Conservation (phyloP, 2,113 vertebrate species). For the Tapirus terrestris region DNA sequence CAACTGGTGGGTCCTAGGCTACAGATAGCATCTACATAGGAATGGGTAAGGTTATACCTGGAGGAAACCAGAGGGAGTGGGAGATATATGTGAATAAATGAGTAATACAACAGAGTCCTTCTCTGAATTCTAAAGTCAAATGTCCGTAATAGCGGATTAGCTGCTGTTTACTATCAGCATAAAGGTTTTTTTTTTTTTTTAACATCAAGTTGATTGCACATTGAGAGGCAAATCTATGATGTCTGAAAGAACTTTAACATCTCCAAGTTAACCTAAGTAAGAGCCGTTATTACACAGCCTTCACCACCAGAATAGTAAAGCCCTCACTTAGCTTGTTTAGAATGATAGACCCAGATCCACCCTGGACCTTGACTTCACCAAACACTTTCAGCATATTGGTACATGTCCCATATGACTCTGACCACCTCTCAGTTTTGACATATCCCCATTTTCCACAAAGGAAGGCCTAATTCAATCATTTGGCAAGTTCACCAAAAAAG, state of each 20-base stretch:
- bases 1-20: background rate
- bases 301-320: background rate
- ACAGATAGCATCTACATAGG: background rate
- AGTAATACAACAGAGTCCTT: background rate
- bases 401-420: background rate
- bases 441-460: background rate
- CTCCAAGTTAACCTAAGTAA: background rate
- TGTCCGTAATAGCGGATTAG: background rate
- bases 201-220: background rate
- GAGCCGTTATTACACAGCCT: background rate
- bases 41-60: background rate
- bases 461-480: background rate
- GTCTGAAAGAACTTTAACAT: background rate
- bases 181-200: background rate
- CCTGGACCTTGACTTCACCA: background rate
- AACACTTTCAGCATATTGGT: background rate
- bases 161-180: background rate
- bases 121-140: background rate
- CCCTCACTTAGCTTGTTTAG: background rate
- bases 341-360: background rate
- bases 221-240: background rate
- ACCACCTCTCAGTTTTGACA: background rate
- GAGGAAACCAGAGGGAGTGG: background rate
- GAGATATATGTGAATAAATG: background rate
- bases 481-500: background rate